Evolutionary conservation across 2,113 vertebrate species (phyloP).

Genomic region (Carettochelys insculpta): DNA sequence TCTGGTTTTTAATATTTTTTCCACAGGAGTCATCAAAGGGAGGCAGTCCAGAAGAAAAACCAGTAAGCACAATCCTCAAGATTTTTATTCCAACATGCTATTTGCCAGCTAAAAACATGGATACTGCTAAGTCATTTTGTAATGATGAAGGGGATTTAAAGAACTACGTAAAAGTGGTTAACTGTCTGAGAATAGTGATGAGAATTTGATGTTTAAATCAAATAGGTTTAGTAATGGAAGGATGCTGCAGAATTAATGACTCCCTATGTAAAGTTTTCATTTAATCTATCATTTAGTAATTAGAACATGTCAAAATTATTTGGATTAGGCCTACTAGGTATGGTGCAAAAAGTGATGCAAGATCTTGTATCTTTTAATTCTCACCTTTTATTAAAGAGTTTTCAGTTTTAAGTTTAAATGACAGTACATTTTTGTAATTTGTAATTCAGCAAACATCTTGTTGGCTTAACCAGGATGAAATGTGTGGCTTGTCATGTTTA

Average conservation of each 20-base stretch:
- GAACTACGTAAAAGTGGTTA: not conserved
- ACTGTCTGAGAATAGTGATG: not conserved
- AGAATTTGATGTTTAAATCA: not conserved
- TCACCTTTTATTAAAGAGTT: too few relatives aligned
- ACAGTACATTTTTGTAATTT: too few relatives aligned
- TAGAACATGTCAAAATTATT: not conserved
- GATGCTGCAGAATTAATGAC: not conserved
- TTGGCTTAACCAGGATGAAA: too few relatives aligned
- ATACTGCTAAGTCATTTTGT: not conserved
- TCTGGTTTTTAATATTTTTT: not conserved
- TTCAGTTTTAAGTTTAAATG: too few relatives aligned
- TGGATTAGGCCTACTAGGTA: not conserved
- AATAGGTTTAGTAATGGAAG: not conserved
- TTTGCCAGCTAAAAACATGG: not conserved
- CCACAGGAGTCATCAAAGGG: constrained; percentile 39
- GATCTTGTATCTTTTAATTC: too few relatives aligned
- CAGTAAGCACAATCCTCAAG: constrained; percentile 9
- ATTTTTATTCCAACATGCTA: constrained; percentile 3
- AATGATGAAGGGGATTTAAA: not conserved
- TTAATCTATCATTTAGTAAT: not conserved
- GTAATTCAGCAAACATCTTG: too few relatives aligned
- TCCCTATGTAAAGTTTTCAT: not conserved
- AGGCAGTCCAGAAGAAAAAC: constrained; percentile 34
- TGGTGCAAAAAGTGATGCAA: not conserved
- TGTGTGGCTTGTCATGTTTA: too few relatives aligned